These are phyloP conservation scores for Cerastoderma edule DNA, from an alignment of 2,888 invertebrate species.

Conservation along the genomic window DNA sequence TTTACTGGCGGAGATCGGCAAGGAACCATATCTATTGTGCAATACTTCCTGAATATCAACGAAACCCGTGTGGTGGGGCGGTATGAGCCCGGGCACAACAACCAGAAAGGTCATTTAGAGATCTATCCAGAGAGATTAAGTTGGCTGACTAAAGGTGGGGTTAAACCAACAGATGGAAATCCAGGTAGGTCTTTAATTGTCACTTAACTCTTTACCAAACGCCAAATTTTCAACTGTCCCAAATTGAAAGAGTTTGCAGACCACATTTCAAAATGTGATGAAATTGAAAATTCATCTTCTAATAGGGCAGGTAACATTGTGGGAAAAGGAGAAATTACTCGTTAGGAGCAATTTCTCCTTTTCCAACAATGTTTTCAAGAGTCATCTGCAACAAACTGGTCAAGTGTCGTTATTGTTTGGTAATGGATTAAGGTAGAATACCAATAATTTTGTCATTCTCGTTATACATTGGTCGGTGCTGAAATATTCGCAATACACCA, in stretches of 20 bases:
- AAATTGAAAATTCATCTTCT: no score
- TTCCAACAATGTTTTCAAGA: neutral
- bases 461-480: no score
- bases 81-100: conserved; percentile 74
- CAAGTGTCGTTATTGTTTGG: no score
- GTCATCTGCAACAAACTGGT: no score
- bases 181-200: conserved; percentile 70
- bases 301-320: no score
- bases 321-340: conserved; percentile 1
- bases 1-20: conserved; percentile 88
- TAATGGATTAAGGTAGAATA: no score
- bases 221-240: no score
- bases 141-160: conserved; percentile 88
- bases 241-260: no score
- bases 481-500: no score
- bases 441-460: no score
- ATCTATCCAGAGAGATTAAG: conserved; percentile 86
- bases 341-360: conserved; percentile 2
- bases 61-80: conserved; percentile 78
- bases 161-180: conserved; percentile 87
- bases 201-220: no score
- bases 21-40: conserved; percentile 83
- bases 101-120: conserved; percentile 63
- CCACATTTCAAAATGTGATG: no score
- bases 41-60: conserved; percentile 79